Percentiles rank a stretch among this genome's conserved stretches.
Conservation (phyloP, 2,888 invertebrate species). For the Oscheius myriophilus region DNA sequence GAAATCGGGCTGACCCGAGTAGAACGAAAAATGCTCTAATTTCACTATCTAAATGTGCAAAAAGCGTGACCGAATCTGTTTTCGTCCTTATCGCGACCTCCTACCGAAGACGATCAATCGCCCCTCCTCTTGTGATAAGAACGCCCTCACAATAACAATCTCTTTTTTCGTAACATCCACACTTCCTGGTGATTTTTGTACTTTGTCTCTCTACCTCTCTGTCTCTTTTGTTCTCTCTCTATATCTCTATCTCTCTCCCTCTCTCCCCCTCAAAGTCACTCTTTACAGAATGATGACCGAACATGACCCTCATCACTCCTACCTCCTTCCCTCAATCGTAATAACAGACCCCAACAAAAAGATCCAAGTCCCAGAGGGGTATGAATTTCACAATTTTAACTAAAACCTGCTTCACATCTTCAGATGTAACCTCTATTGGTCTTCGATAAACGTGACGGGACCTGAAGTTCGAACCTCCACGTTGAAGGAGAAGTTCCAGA, state of each 20-base stretch:
- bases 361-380: constrained; percentile 10
- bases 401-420: background rate
- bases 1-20: too few relatives aligned
- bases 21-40: too few relatives aligned
- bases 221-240: too few relatives aligned
- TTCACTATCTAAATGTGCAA: too few relatives aligned
- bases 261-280: too few relatives aligned
- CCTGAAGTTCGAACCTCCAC: constrained; percentile 22
- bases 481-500: constrained; percentile 15
- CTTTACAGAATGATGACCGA: too few relatives aligned
- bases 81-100: constrained; percentile 14
- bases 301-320: too few relatives aligned
- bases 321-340: too few relatives aligned
- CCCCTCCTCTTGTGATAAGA: constrained; percentile 17
- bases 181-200: background rate
- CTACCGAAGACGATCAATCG: constrained; percentile 3
- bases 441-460: constrained; percentile 26
- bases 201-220: too few relatives aligned
- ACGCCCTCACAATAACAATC: background rate
- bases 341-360: background rate
- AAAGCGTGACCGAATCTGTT: too few relatives aligned
- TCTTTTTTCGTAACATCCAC: background rate
- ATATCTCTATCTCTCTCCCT: too few relatives aligned
- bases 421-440: constrained; percentile 28
- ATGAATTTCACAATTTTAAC: background rate